Base-by-base conservation (phyloP, 2,888 invertebrate genomes). In the Drosophila affinis region DNA sequence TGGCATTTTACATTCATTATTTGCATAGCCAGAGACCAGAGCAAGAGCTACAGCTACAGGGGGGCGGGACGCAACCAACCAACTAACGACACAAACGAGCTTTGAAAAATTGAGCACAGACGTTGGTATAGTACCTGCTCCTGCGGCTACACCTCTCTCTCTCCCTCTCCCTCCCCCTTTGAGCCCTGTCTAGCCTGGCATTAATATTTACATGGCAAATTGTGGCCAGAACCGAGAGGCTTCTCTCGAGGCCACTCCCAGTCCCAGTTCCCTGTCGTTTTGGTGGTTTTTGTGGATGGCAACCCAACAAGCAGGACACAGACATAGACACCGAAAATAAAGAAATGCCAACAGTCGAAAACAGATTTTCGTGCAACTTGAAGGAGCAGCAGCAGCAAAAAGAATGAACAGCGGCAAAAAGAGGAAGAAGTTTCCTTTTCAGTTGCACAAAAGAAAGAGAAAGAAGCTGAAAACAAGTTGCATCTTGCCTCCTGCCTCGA, bases 1-100 rank as follows among this genome's bases (percentile, higher is more conserved):
- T 79, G 67, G 83, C 83, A 82, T 86, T 83, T 86, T 86, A 83
- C 83, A 83, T 86, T 84, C 83, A 86, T 82, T 86, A 83, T 81
- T 86, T 86, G 81, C 83, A 79, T 72, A 80, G 76, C 72, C 75
- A 78, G 73, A 60, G 18, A 17, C 27, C 12, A 39, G 46, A 54
- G 54, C 21, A 47, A 52, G 9, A 29, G 12, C 29, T 18, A 52
- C 9, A 46, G 9, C 29, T 14, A 24, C 12, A 24, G 24, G 4
- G 27, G 27, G 27, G 27, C 6, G 27, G 21, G 21, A 21, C 21
- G 21, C 21, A 53, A 60, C 53, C 53, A 67, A 60, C 68, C 48
- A 70, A 54, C 60, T 62, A 78, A 67, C 78, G 80, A 76, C 82
- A 85, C 75, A 86, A 86, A 83, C 86, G 81, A 86, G 79, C 83